phyloP scores from a whole-genome alignment of 23 tunicate species.

The Aplidium turbinatum region DNA sequence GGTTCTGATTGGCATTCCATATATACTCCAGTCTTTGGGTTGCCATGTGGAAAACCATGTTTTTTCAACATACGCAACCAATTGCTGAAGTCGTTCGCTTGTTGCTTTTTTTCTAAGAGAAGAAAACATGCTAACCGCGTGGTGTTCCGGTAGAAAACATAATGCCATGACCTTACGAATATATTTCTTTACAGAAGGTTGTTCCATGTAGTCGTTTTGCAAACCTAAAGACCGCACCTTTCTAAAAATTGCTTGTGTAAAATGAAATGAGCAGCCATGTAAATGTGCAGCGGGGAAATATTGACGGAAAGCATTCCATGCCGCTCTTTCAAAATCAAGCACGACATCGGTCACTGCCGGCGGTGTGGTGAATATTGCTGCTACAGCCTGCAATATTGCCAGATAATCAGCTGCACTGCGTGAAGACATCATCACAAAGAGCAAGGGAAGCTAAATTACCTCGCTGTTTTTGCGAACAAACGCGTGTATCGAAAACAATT shows the following conservation, averaged over 20 bases:
- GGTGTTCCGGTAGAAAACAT: background rate
- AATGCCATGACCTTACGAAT: background rate
- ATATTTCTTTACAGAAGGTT: background rate
- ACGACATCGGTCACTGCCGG: background rate
- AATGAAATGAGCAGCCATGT: background rate
- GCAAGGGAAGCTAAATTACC: background rate
- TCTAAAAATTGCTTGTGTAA: background rate
- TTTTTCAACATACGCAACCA: background rate
- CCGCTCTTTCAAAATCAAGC: constrained; percentile 1
- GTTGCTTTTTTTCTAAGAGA: background rate
- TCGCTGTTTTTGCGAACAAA: background rate
- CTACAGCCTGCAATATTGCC: background rate
- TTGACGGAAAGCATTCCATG: background rate
- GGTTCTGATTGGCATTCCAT: background rate
- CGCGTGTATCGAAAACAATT: constrained; percentile 8
- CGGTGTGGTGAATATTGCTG: background rate
- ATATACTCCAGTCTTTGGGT: background rate
- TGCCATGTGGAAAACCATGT: background rate
- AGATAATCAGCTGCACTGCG: background rate
- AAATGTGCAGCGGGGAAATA: background rate
- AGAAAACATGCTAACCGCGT: background rate
- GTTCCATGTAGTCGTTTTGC: too few species aligned
- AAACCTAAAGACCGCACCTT: background rate
- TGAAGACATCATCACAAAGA: background rate
- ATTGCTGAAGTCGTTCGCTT: background rate